phyloP scores from a whole-genome alignment of 2,113 vertebrate genomes.

The Daboia siamensis region DNA sequence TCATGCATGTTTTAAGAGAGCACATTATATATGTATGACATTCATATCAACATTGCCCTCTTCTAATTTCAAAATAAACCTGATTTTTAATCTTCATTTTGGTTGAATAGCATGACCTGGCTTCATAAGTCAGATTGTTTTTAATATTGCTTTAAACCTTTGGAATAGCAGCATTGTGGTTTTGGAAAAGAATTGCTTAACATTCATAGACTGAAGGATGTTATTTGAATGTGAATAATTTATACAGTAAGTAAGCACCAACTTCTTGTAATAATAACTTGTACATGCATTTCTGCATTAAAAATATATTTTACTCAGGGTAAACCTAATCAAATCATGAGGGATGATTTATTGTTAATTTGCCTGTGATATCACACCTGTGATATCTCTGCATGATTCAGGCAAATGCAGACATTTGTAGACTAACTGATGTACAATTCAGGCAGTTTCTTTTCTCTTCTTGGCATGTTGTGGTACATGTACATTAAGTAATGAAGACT shows the following conservation, averaged over 20 bases:
- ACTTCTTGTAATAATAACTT: background rate
- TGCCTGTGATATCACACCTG: background rate
- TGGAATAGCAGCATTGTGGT: background rate
- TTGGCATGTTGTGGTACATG: background rate
- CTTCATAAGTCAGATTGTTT: background rate
- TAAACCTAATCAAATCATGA: background rate
- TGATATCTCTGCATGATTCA: background rate
- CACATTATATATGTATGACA: background rate
- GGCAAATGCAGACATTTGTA: background rate
- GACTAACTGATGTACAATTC: background rate
- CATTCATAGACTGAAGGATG: background rate
- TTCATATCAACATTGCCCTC: background rate
- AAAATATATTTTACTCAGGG: background rate
- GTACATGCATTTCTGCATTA: background rate
- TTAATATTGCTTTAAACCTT: background rate
- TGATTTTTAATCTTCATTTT: background rate
- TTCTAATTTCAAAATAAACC: background rate
- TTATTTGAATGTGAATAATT: background rate
- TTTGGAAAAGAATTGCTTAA: background rate
- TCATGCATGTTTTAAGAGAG: slow-evolving; percentile 6
- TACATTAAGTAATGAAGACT: background rate
- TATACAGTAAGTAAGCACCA: background rate
- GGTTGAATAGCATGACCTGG: background rate
- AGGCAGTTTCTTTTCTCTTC: background rate
- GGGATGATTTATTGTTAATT: background rate